Evolutionary conservation across 1,140 invertebrate species (phyloP).

Genomic region (Globodera rostochiensis): DNA sequence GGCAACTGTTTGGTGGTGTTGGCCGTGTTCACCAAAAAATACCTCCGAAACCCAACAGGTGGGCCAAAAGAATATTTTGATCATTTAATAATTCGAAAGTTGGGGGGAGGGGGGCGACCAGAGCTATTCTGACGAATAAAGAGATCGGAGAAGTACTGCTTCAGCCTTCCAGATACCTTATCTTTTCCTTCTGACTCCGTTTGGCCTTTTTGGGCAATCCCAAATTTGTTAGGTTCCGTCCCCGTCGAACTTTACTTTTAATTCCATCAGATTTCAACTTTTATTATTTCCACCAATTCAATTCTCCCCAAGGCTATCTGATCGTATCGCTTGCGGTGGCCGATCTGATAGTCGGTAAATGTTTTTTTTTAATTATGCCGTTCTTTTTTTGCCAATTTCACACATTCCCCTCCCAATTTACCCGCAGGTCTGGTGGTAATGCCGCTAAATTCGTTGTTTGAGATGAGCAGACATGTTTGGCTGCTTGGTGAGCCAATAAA

Average conservation of each 20-base stretch:
- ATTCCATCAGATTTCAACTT: background rate
- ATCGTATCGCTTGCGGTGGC: constrained; percentile 64
- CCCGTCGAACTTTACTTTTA: no score
- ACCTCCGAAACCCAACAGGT: constrained; percentile 62
- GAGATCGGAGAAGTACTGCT: background rate
- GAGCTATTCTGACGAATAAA: no score
- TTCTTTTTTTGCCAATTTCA: background rate
- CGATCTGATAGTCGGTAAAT: constrained; percentile 62
- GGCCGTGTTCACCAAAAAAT: constrained; percentile 65
- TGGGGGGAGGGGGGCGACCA: background rate
- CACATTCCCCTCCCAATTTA: background rate
- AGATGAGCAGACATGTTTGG: constrained; percentile 64
- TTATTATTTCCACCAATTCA: constrained; percentile 13
- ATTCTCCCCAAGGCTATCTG: constrained; percentile 45
- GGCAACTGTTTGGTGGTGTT: constrained; percentile 63
- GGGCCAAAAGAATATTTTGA: background rate
- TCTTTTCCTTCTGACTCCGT: no score
- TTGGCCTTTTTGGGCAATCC: no score
- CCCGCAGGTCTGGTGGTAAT: constrained; percentile 57
- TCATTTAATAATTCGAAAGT: background rate
- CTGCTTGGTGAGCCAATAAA: constrained; percentile 51
- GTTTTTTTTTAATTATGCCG: background rate
- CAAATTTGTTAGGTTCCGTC: no score
- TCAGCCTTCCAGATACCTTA: background rate
- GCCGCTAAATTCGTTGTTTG: constrained; percentile 63